Percentiles rank a stretch among this genome's conserved stretches.
Evolutionary conservation across 92 coral and sea anemone genomes (phyloP).

Genomic region (Pocillopora meandrina): DNA sequence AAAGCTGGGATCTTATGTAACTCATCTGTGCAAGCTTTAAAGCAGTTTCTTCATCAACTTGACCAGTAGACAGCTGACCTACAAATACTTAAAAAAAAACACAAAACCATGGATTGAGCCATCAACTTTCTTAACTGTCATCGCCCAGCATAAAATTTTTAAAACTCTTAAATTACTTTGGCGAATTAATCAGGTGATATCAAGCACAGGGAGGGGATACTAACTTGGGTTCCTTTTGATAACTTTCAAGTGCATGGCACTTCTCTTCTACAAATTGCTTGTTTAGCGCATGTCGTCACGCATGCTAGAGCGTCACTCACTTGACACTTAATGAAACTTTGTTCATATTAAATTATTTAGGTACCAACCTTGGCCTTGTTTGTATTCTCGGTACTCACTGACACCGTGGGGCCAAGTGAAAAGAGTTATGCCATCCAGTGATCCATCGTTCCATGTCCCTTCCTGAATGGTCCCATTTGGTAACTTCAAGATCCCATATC

Average conservation of each 20-base stretch:
- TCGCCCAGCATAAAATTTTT: too few species aligned
- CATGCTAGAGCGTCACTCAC: too few species aligned
- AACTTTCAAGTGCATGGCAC: too few species aligned
- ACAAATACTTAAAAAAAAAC: neutral
- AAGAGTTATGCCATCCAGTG: slow-evolving; percentile 67
- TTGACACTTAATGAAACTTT: neutral
- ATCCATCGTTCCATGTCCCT: slow-evolving; percentile 74
- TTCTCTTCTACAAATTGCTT: too few species aligned
- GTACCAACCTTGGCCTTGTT: slow-evolving; percentile 47
- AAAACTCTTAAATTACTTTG: too few species aligned
- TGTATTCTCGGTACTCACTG: slow-evolving; percentile 73
- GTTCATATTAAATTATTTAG: neutral
- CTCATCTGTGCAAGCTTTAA: slow-evolving; percentile 12
- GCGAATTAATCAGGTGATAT: too few species aligned
- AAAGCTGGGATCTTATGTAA: slow-evolving; percentile 13
- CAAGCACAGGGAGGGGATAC: too few species aligned
- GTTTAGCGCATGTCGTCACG: too few species aligned
- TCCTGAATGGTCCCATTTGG: slow-evolving; percentile 75
- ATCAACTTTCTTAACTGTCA: too few species aligned
- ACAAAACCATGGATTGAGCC: neutral
- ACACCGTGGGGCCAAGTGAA: slow-evolving; percentile 86
- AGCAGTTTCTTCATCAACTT: slow-evolving; percentile 33
- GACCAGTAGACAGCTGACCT: slow-evolving; percentile 19
- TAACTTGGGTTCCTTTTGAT: too few species aligned
- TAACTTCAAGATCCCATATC: slow-evolving; percentile 65